Evolutionary conservation across 2,888 invertebrate species (phyloP).

Genomic region (Oscheius sp.): DNA sequence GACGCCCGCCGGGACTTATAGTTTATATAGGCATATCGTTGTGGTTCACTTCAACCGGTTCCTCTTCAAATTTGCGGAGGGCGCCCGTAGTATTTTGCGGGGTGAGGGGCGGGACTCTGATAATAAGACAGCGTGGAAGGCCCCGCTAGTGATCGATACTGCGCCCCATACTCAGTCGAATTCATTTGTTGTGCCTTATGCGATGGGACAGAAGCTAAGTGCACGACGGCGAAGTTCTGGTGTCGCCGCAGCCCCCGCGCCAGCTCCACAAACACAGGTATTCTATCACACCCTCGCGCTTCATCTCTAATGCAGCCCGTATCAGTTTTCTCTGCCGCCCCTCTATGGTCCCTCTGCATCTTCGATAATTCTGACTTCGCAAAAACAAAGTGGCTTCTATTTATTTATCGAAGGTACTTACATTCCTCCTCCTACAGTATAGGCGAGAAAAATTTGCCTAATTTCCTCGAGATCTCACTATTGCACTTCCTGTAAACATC

Average conservation of each 20-base stretch:
- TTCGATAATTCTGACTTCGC: slow-evolving; percentile 9
- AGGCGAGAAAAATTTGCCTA: background rate
- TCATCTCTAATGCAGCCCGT: background rate
- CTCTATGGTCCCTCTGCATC: background rate
- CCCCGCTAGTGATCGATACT: slow-evolving; percentile 37
- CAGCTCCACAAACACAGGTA: slow-evolving; percentile 41
- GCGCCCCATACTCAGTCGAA: slow-evolving; percentile 37
- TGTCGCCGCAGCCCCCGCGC: slow-evolving; percentile 41
- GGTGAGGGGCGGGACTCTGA: slow-evolving; percentile 38
- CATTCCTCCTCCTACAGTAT: slow-evolving; percentile 21
- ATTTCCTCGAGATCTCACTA: background rate
- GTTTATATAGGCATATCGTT: slow-evolving; percentile 7
- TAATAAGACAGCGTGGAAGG: slow-evolving; percentile 39
- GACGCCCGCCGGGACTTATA: background rate
- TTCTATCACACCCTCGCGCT: background rate
- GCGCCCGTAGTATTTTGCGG: slow-evolving; percentile 35
- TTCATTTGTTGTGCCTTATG: slow-evolving; percentile 43
- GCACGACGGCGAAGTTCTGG: slow-evolving; percentile 48
- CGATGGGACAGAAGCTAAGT: slow-evolving; percentile 57
- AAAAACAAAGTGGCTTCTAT: slow-evolving; percentile 14
- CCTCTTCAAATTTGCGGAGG: slow-evolving; percentile 26
- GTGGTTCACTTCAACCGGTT: slow-evolving; percentile 20
- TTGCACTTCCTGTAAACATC: background rate
- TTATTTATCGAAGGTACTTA: slow-evolving; percentile 8
- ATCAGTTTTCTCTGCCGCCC: slow-evolving; percentile 17